Conservation (phyloP, 2,888 invertebrate species). For the Anoncus sp. region DNA sequence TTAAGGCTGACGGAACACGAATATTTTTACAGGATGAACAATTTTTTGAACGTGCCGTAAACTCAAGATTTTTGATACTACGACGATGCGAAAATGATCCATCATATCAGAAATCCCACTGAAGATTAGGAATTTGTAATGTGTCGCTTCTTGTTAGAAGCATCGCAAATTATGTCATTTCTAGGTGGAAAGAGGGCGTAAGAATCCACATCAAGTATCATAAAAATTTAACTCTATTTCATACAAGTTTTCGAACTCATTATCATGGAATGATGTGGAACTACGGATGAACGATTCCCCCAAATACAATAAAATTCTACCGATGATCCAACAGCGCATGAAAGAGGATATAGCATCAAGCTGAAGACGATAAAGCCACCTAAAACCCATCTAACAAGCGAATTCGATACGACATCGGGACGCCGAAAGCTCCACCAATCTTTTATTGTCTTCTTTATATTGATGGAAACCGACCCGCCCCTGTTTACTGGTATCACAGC, state of each 20-base stretch:
- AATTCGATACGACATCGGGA: conserved; percentile 23
- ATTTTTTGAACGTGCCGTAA: background rate
- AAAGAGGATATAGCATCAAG: background rate
- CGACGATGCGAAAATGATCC: background rate
- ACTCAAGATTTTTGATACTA: conserved; percentile 3
- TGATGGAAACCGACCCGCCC: too few species aligned
- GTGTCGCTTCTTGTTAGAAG: background rate
- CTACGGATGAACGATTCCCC: background rate
- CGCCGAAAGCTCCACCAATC: conserved; percentile 5
- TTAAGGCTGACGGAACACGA: conserved; percentile 43
- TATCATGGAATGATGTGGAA: background rate
- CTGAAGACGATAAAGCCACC: conserved; percentile 31
- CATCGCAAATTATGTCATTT: background rate
- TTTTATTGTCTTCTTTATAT: conserved; percentile 48
- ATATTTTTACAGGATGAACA: conserved; percentile 36
- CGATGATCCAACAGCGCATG: conserved; percentile 4
- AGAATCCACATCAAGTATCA: too few species aligned
- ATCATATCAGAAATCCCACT: background rate
- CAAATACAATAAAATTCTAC: background rate
- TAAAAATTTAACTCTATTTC: background rate
- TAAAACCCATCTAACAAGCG: conserved; percentile 37
- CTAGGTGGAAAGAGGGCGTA: too few species aligned
- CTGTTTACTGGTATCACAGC: background rate
- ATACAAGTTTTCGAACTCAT: background rate
- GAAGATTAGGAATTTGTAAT: background rate